Evolutionary conservation across 2,797 vertebrate genomes (phyloP).

Genomic region (Hemibagrus guttatus): DNA sequence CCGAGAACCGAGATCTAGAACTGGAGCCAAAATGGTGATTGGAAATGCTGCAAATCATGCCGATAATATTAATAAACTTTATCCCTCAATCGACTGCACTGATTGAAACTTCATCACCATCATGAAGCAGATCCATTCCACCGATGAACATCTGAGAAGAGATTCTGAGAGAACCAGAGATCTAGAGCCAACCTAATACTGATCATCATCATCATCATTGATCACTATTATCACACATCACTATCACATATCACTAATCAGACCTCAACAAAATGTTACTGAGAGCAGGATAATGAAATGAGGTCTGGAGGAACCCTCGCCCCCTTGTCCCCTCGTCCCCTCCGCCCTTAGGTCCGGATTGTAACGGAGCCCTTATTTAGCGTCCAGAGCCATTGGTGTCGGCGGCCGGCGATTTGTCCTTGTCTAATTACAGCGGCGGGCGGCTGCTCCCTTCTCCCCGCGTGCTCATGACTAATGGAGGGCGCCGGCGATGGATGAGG

Average conservation of each 20-base stretch:
- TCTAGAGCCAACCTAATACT: neutral
- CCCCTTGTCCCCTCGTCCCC: neutral
- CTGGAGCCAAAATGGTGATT: neutral
- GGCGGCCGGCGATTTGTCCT: slow-evolving; percentile 84
- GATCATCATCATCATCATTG: neutral
- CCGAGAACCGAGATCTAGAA: neutral
- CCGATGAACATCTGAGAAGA: neutral
- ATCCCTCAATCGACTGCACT: neutral
- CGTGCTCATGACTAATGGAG: slow-evolving; percentile 90
- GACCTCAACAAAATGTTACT: neutral
- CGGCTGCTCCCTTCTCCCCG: slow-evolving; percentile 83
- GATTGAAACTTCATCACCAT: neutral
- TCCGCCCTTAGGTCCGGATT: slow-evolving; percentile 69
- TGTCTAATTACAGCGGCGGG: slow-evolving; percentile 95
- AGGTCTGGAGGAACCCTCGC: slow-evolving; percentile 5
- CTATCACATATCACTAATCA: neutral
- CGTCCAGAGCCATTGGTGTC: slow-evolving; percentile 78
- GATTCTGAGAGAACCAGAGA: neutral
- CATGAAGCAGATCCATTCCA: neutral
- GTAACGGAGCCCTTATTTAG: slow-evolving; percentile 81
- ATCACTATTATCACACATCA: neutral
- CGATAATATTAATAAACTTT: too few relatives aligned
- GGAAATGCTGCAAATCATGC: neutral
- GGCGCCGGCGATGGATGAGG: slow-evolving; percentile 68
- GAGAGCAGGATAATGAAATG: neutral